Evolutionary conservation across 2,888 invertebrate species (phyloP).

Genomic region (Chymomyza procnemis): DNA sequence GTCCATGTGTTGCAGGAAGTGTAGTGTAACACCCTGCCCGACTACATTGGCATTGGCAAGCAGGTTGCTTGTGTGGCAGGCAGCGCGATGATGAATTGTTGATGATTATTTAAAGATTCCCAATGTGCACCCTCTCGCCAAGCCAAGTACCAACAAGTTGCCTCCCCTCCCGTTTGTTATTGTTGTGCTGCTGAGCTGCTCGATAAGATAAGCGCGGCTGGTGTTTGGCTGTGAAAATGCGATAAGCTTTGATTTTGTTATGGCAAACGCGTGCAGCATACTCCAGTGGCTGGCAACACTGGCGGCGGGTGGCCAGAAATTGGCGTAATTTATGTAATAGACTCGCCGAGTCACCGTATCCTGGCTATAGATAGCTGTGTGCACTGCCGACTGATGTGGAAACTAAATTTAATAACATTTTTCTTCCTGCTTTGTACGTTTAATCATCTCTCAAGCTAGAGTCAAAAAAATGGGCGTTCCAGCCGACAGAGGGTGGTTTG

Average conservation of each 20-base stretch:
- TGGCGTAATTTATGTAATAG: slow-evolving; percentile 71
- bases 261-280: slow-evolving; percentile 63
- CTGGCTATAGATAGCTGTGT: slow-evolving; percentile 40
- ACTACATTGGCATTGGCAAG: slow-evolving; percentile 18
- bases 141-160: background rate
- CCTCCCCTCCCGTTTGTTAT: slow-evolving; percentile 12
- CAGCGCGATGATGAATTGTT: slow-evolving; percentile 72
- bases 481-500: slow-evolving; percentile 29
- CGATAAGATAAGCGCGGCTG: slow-evolving; percentile 70
- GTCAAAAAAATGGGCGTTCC: background rate
- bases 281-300: slow-evolving; percentile 9
- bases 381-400: slow-evolving; percentile 63
- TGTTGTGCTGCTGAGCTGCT: slow-evolving; percentile 26
- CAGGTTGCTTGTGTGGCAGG: slow-evolving; percentile 36
- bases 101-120: slow-evolving; percentile 77
- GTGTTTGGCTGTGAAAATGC: slow-evolving; percentile 75
- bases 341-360: slow-evolving; percentile 50
- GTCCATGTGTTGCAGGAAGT: slow-evolving; percentile 1
- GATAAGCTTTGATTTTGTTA: slow-evolving; percentile 72
- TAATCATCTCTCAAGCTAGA: background rate
- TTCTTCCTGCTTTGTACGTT: slow-evolving; percentile 13
- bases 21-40: slow-evolving; percentile 1
- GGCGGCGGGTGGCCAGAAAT: slow-evolving; percentile 37
- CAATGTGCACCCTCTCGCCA: slow-evolving; percentile 29
- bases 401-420: slow-evolving; percentile 75